Evolutionary conservation across 1,140 invertebrate species (phyloP).

Genomic region (Drosophila pruinosa): DNA sequence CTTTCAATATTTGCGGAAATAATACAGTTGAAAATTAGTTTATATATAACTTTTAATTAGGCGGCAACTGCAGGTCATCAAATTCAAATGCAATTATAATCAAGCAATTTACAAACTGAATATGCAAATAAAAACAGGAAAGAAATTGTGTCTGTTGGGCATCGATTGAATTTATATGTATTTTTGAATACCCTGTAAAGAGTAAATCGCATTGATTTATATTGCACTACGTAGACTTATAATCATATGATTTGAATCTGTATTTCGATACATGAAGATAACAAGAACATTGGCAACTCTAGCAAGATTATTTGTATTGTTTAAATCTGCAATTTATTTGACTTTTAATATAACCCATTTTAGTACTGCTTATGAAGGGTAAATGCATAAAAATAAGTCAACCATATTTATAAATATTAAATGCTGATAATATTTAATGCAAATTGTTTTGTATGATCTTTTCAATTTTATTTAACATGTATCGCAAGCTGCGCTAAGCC

Average conservation of each 20-base stretch:
- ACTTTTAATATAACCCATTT: neutral
- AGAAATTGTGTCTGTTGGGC: neutral
- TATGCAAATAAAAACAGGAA: neutral
- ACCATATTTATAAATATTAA: constrained; percentile 23
- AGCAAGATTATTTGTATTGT: too few relatives aligned
- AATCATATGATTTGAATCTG: too few relatives aligned
- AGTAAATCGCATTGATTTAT: neutral
- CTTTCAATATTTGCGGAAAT: constrained; percentile 24
- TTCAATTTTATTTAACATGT: constrained; percentile 14
- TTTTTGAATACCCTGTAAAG: constrained; percentile 7
- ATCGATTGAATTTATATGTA: neutral
- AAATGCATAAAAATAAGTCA: neutral
- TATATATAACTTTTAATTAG: constrained; percentile 31
- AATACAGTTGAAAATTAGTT: constrained; percentile 22
- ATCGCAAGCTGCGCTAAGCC: neutral
- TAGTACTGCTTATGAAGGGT: too few relatives aligned
- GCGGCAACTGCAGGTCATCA: neutral
- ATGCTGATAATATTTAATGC: constrained; percentile 20
- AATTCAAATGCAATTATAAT: constrained; percentile 40
- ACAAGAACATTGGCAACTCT: too few relatives aligned
- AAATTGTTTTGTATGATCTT: constrained; percentile 30
- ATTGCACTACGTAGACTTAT: neutral
- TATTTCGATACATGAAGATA: too few relatives aligned
- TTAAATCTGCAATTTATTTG: neutral
- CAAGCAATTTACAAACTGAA: constrained; percentile 22